Base-by-base conservation (phyloP, 2,888 invertebrate genomes). In the Netelia inedita region DNA sequence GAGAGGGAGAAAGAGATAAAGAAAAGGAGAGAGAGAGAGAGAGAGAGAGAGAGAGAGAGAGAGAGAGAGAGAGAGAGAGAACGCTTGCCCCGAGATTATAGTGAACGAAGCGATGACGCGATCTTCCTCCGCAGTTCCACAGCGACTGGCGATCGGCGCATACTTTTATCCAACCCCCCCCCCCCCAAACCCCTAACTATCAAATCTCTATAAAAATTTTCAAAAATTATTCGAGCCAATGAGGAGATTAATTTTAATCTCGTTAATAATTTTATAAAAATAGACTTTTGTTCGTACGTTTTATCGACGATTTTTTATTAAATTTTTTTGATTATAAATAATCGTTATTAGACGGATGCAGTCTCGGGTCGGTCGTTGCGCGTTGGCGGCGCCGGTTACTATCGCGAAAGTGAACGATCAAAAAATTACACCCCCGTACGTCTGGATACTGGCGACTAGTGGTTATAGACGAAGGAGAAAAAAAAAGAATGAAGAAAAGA, bases 81-180 rank as follows among this genome's bases (percentile, higher is more conserved):
- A n/a, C n/a, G 72, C 65, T 65, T 35, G 16, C 23, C 28, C 46
- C 50, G 55, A 14, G 53, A 55, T n/a, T 21, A 66, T 65, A 14
- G 75, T 79, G 81, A 82, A 82, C 69, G 69, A 55, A 83, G 80
- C 82, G 87, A 86, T 88, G 87, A 88, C 86, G 88, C 82, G 82
- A 87, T 88, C 66, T 73, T 78, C 72, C 55, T 43, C 59, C n/a
- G 23, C n/a, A 21, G 46, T 69, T 71, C 71, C 5, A 6, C 23
- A 23, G 23, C 5, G n/a, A 28, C 5, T 28, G 5, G n/a, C n/a
- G 0, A 28, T 28, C 0, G 28, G 28, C 28, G 28, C 28, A 28
- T 28, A 28, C 28, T 3, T 28, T 28, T 28, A 28, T 28, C 2
- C 28, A n/a, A n/a, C 28, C 28, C 28, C 28, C 28, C 28, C 28